Evolutionary conservation across 2,113 vertebrate genomes (phyloP).

Genomic region (Isichthys henryi): DNA sequence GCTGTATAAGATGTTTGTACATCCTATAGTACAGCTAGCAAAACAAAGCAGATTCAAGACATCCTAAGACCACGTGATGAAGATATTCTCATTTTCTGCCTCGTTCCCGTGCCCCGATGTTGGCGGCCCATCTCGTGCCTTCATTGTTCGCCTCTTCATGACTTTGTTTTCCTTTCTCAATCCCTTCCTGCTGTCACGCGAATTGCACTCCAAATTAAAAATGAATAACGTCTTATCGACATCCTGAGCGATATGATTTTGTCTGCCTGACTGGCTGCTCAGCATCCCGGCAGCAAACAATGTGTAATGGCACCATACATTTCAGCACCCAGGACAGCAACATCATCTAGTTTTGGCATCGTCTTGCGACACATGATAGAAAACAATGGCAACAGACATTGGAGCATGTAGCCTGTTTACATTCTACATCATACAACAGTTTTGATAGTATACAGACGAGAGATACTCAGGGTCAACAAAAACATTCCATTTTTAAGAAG

Average conservation of each 20-base stretch:
- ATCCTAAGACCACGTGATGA: not conserved
- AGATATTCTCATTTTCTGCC: not conserved
- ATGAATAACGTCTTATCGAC: not conserved
- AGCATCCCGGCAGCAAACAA: too few species aligned
- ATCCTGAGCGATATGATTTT: not conserved
- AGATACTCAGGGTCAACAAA: not conserved
- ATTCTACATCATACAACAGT: not conserved
- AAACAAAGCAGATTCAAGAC: not conserved
- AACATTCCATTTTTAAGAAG: not conserved
- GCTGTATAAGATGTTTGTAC: too few species aligned
- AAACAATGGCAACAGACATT: not conserved
- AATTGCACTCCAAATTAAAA: not conserved
- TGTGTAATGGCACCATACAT: not conserved
- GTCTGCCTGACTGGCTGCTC: not conserved
- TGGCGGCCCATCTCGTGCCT: too few species aligned
- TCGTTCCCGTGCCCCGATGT: not conserved
- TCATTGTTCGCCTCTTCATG: not conserved
- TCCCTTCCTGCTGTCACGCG: not conserved
- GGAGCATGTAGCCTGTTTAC: not conserved
- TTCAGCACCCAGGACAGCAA: slow-evolving; percentile 22
- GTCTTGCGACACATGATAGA: not conserved
- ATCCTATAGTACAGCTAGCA: not conserved
- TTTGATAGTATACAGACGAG: not conserved
- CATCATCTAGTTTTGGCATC: not conserved
- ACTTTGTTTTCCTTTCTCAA: not conserved